These are phyloP conservation scores for Haplochromis burtoni DNA, from an alignment of 2,113 vertebrate species.

Conservation along the genomic window DNA sequence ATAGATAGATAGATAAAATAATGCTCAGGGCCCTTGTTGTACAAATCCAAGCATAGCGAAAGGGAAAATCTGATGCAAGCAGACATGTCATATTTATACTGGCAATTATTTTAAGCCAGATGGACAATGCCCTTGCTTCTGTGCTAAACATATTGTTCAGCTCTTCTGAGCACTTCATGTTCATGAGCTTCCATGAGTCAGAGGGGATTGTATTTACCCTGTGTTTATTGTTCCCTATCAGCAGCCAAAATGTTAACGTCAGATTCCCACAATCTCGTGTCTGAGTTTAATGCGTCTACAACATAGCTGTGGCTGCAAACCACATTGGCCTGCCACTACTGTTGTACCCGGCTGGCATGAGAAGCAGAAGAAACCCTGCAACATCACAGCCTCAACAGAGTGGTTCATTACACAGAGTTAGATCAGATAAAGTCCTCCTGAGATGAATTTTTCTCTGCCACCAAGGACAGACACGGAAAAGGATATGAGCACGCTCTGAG, in stretches of 20 bases:
- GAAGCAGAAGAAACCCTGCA: not conserved
- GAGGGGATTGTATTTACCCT: conserved; percentile 18
- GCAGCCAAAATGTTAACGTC: conserved; percentile 29
- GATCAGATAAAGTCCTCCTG: conserved; percentile 46
- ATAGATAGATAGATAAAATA: not conserved
- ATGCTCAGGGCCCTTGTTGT: not conserved
- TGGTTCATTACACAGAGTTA: conserved; percentile 45
- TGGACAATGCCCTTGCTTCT: not conserved
- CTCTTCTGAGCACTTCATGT: not conserved
- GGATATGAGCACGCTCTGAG: not conserved
- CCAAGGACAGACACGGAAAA: not conserved
- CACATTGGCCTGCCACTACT: not conserved
- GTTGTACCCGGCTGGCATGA: conserved; percentile 18
- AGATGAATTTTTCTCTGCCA: conserved; percentile 25
- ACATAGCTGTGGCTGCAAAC: conserved; percentile 4
- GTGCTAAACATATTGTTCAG: not conserved
- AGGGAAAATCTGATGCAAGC: not conserved
- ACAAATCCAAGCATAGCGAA: not conserved
- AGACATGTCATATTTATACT: not conserved
- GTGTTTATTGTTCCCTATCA: conserved; percentile 52
- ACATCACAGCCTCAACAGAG: conserved; percentile 1
- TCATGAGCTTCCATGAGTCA: not conserved
- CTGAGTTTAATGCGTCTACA: conserved; percentile 29
- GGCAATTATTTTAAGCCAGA: not conserved
- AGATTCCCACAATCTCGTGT: conserved; percentile 31